phyloP scores from a whole-genome alignment of 1,140 invertebrate genomes.

The Drosophila lowei region DNA sequence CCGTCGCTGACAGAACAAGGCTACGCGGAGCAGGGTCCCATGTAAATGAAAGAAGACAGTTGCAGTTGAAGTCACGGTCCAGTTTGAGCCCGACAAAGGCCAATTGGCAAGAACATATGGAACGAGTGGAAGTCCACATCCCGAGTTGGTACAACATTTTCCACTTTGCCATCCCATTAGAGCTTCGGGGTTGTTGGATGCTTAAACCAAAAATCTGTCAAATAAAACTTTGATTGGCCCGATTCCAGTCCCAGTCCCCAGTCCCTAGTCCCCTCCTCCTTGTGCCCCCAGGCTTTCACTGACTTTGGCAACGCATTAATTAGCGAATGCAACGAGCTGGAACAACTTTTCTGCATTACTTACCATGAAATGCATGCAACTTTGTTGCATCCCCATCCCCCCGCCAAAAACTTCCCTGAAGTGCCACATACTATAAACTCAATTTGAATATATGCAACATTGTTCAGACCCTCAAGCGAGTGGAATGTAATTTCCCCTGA shows the following conservation, averaged over 20 bases:
- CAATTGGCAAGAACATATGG: conserved; percentile 50
- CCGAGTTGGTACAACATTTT: conserved; percentile 33
- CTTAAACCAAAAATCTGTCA: conserved; percentile 40
- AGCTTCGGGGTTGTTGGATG: conserved; percentile 25
- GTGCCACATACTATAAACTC: conserved; percentile 31
- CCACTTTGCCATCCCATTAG: conserved; percentile 32
- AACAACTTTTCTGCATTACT: conserved; percentile 53
- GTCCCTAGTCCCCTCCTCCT: no score
- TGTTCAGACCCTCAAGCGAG: conserved; percentile 4
- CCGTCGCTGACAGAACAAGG: conserved; percentile 6
- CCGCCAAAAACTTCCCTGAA: conserved; percentile 27
- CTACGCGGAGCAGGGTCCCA: conserved; percentile 12
- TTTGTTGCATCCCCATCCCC: conserved; percentile 32
- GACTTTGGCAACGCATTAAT: conserved; percentile 61
- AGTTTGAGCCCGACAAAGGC: conserved; percentile 18
- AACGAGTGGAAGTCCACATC: conserved; percentile 9
- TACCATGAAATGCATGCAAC: conserved; percentile 45
- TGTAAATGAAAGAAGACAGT: conserved; percentile 51
- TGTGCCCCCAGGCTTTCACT: background rate
- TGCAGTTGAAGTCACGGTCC: background rate
- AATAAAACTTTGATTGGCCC: conserved; percentile 65
- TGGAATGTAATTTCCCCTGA: conserved; percentile 20
- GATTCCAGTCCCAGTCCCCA: conserved; percentile 20
- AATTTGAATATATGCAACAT: conserved; percentile 26
- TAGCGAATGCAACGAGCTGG: conserved; percentile 44